Evolutionary conservation across 2,888 invertebrate genomes (phyloP), one percentile per base, ranked within the genome.

Genomic region (Synanthedon tipuliformis): DNA sequence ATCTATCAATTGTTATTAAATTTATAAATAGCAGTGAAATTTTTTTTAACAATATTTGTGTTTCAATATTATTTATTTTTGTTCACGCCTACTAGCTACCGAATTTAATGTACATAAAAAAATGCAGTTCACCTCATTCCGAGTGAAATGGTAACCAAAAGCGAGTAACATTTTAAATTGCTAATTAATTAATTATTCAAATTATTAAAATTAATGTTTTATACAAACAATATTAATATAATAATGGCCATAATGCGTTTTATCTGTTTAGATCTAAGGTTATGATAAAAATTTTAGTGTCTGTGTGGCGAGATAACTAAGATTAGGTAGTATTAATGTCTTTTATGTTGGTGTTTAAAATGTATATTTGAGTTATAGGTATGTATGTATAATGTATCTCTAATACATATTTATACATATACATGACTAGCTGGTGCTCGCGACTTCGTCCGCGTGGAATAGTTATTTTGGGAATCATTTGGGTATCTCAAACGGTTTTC

Each of bases 221-320:
- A n/a, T 15, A 45, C 45, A 13, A 13, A 45, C 45, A 45, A 13
- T 45, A 45, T 45, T 45, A 45, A 45, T 45, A 13, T 12, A 34
- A 34, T n/a, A 45, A 45, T 45, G 15, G n/a, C n/a, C 45, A 13
- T 45, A 45, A 45, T 45, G 15, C 7, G 45, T 45, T 45, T 45
- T 13, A 45, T 45, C 12, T 45, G n/a, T 45, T 13, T 13, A 45
- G 50, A 56, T 58, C 54, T 52, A 23, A 50, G 52, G 40, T 45
- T 51, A 52, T 41, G 50, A 57, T 11, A 48, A 52, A n/a, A 54
- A 51, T 53, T 50, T 60, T 53, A 51, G 41, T 41, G 15, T 54
- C 52, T 54, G 54, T 56, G 56, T 50, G 56, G 52, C 50, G 54
- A 56, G 18, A 12, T 45, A 45, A 15, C 45, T 8, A 45, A 13